Conservation (phyloP, 2,888 invertebrate species). For the Caenorhabditis wallacei region DNA sequence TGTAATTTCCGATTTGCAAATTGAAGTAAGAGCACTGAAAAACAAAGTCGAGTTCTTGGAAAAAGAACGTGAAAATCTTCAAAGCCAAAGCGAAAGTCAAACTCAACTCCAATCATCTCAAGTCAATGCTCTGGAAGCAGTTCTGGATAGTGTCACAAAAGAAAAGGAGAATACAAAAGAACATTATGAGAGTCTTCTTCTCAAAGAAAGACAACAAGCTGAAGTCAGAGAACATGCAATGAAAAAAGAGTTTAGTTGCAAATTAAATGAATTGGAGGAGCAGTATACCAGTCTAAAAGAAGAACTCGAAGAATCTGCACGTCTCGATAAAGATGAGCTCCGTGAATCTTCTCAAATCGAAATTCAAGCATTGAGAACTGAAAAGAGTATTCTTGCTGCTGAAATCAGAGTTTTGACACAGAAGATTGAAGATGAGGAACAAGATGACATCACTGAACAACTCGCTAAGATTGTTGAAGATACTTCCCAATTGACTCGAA, state of each 20-base stretch:
- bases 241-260: conserved; percentile 81
- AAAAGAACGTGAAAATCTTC: conserved; percentile 82
- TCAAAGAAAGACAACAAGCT: conserved; percentile 77
- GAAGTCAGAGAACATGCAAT: conserved; percentile 82
- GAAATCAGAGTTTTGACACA: conserved; percentile 73
- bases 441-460: conserved; percentile 70
- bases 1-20: conserved; percentile 80
- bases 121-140: conserved; percentile 83
- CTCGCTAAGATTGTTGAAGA: conserved; percentile 71
- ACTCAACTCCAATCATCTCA: conserved; percentile 82
- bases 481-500: conserved; percentile 65
- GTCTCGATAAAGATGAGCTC: conserved; percentile 73
- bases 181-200: conserved; percentile 80
- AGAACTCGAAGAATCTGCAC: conserved; percentile 75
- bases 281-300: conserved; percentile 82
- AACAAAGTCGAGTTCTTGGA: conserved; percentile 82
- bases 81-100: conserved; percentile 83
- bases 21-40: conserved; percentile 81
- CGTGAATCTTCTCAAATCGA: conserved; percentile 79
- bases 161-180: conserved; percentile 82
- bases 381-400: conserved; percentile 74
- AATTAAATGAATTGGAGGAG: conserved; percentile 82
- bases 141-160: conserved; percentile 82
- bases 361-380: conserved; percentile 73
- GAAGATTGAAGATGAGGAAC: conserved; percentile 70